phyloP scores from a whole-genome alignment of 2,113 vertebrate genomes.

The Tonatia bakeri region DNA sequence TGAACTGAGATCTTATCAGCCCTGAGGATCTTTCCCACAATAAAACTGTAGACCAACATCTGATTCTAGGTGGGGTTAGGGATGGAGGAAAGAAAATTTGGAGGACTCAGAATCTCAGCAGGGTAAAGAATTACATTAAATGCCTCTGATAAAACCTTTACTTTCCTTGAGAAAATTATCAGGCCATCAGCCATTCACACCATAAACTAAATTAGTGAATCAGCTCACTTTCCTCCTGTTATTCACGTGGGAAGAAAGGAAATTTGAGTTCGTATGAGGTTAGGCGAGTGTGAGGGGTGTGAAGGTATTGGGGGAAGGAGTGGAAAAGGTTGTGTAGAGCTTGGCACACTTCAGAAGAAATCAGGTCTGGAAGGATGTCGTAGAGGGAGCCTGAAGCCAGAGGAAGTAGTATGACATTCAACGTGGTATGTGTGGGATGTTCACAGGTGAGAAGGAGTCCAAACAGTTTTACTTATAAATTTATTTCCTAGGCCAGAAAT shows the following conservation, averaged over 20 bases:
- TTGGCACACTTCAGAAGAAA: constrained; percentile 20
- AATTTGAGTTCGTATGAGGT: background rate
- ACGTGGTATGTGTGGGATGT: background rate
- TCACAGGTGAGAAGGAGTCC: background rate
- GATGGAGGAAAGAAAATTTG: background rate
- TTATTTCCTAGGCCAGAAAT: background rate
- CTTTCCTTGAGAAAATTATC: background rate
- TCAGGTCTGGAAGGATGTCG: constrained; percentile 13
- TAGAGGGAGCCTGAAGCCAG: background rate
- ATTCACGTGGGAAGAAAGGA: background rate
- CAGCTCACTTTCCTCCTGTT: background rate
- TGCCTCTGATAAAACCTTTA: background rate
- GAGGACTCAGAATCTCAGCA: background rate
- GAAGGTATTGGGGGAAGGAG: too few species aligned
- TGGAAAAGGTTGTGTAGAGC: background rate
- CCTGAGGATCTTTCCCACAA: background rate
- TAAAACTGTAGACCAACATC: background rate
- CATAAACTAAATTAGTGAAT: background rate
- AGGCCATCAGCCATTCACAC: background rate
- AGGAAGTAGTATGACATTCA: constrained; percentile 37
- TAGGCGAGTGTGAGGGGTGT: too few species aligned
- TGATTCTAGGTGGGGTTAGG: background rate
- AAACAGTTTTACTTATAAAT: background rate
- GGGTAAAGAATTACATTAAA: background rate
- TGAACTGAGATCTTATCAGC: background rate